Percentiles rank a stretch among this genome's conserved stretches.
These are phyloP conservation scores for Pseudoips prasinana DNA, from an alignment of 2,888 invertebrate genomes.

Conservation along the genomic window DNA sequence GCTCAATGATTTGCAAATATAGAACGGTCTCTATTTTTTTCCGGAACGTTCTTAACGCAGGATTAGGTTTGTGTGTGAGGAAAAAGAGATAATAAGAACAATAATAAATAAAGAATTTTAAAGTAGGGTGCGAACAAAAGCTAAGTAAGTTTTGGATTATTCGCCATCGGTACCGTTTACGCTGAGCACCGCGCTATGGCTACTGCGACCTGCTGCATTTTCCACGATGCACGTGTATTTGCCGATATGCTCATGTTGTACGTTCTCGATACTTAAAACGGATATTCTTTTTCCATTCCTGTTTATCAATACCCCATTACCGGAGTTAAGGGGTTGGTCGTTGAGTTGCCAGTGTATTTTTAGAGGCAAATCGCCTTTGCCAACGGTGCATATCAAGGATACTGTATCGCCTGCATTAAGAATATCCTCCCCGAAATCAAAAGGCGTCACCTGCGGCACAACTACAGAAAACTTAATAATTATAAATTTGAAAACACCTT, in stretches of 20 bases:
- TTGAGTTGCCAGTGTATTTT: slow-evolving; percentile 88
- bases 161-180: slow-evolving; percentile 84
- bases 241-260: slow-evolving; percentile 82
- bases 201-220: slow-evolving; percentile 84
- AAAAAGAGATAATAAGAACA: slow-evolving; percentile 18
- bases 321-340: slow-evolving; percentile 71
- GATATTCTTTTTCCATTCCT: slow-evolving; percentile 85
- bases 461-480: slow-evolving; percentile 71
- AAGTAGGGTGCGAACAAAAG: slow-evolving; percentile 52
- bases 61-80: slow-evolving; percentile 12
- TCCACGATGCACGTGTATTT: slow-evolving; percentile 84
- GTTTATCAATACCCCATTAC: slow-evolving; percentile 82
- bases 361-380: slow-evolving; percentile 87
- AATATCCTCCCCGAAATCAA: slow-evolving; percentile 88
- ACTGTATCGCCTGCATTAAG: slow-evolving; percentile 88
- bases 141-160: slow-evolving; percentile 32
- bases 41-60: background rate
- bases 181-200: slow-evolving; percentile 84
- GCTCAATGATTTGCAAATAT: slow-evolving; percentile 30
- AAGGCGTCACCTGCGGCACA: slow-evolving; percentile 89
- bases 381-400: slow-evolving; percentile 86
- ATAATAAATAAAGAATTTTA: slow-evolving; percentile 27
- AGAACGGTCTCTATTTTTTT: slow-evolving; percentile 2
- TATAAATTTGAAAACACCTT: slow-evolving; percentile 14
- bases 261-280: slow-evolving; percentile 84